Conservation (phyloP, 2,888 invertebrate species). For the Cephus spinipes region DNA sequence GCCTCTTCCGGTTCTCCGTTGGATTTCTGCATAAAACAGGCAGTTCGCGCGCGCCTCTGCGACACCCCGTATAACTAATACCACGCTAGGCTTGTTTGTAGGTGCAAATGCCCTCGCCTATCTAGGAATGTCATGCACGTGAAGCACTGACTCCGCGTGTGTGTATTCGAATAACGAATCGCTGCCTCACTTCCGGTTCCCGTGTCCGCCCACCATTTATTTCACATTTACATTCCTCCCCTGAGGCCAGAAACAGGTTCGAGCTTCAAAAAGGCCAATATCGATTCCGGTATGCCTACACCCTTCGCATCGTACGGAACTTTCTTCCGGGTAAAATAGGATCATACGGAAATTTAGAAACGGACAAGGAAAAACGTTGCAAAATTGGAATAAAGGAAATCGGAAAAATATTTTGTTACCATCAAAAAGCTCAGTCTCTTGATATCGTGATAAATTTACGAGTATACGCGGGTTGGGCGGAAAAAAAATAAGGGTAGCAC, state of each 20-base stretch:
- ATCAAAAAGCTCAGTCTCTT: not conserved
- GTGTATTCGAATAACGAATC: not conserved
- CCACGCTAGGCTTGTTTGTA: not conserved
- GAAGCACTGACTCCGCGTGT: not conserved
- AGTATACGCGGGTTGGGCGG: not conserved
- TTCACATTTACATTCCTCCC: not conserved
- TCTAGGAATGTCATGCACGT: not conserved
- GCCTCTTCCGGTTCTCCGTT: slow-evolving; percentile 26
- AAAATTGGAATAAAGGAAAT: not conserved
- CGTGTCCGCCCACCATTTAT: not conserved
- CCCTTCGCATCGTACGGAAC: not conserved
- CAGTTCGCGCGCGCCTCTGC: slow-evolving; percentile 15
- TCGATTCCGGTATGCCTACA: not conserved
- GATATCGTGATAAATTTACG: not conserved
- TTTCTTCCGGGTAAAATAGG: not conserved
- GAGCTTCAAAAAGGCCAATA: not conserved
- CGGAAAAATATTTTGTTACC: not conserved
- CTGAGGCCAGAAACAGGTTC: not conserved
- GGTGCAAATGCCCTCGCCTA: not conserved
- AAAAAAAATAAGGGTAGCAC: not conserved
- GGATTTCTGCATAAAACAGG: slow-evolving; percentile 45
- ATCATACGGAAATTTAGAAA: not conserved
- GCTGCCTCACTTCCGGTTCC: not conserved
- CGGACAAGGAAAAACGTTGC: not conserved
- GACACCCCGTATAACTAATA: not conserved